phyloP scores from a whole-genome alignment of 2,113 vertebrate species.

The Hypomesus transpacificus region DNA sequence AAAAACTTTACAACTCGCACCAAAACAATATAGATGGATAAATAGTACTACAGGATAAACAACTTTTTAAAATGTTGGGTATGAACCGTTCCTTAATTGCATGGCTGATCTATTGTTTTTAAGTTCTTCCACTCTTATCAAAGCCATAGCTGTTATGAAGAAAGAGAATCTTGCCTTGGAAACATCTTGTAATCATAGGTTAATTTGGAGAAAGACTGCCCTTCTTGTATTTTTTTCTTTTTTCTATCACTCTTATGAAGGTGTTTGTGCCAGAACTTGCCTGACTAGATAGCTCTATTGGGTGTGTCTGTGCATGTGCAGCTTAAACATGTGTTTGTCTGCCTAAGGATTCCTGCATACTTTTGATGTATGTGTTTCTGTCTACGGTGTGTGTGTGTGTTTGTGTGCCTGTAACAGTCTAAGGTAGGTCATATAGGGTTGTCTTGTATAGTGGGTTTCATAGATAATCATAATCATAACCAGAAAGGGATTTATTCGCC shows the following conservation, averaged over 20 bases:
- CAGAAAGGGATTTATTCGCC: too few relatives aligned
- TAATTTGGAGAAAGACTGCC: neutral
- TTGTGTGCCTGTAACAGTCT: constrained; percentile 23
- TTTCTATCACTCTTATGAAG: constrained; percentile 28
- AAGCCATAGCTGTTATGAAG: neutral
- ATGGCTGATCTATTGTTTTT: too few relatives aligned
- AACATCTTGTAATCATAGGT: neutral
- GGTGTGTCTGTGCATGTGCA: constrained; percentile 59
- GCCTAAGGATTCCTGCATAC: constrained; percentile 15
- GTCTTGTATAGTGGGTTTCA: constrained; percentile 18
- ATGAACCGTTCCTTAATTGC: too few relatives aligned
- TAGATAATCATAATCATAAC: too few relatives aligned
- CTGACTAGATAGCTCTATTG: constrained; percentile 64
- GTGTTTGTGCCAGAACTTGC: constrained; percentile 71
- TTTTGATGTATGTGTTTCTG: constrained; percentile 28
- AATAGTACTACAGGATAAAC: too few relatives aligned
- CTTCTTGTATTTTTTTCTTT: neutral
- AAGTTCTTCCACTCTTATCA: too few relatives aligned
- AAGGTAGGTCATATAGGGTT: constrained; percentile 36
- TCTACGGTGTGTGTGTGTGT: constrained; percentile 37
- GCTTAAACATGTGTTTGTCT: constrained; percentile 46
- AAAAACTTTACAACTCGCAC: too few relatives aligned
- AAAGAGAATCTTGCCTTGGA: neutral
- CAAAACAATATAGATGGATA: too few relatives aligned
- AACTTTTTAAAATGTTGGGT: too few relatives aligned